These are phyloP conservation scores for Onchidella celtica DNA, from an alignment of 2,888 invertebrate species.

Conservation along the genomic window DNA sequence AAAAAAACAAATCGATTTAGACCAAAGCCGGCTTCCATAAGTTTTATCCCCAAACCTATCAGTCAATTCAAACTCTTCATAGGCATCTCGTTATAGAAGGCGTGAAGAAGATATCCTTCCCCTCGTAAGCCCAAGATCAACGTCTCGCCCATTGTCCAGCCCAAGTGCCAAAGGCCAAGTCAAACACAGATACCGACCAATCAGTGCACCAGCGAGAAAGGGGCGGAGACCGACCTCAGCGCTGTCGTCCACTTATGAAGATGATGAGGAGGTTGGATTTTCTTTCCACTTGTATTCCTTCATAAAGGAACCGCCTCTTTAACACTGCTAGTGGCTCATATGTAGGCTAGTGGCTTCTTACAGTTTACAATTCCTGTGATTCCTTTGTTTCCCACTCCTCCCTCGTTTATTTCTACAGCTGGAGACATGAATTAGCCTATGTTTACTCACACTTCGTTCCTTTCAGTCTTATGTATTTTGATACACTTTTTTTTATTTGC, in stretches of 20 bases:
- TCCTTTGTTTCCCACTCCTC: too few relatives aligned
- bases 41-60: too few relatives aligned
- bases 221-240: constrained; percentile 31
- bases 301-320: too few relatives aligned
- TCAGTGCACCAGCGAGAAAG: constrained; percentile 46
- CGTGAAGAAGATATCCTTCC: constrained; percentile 75
- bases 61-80: not conserved
- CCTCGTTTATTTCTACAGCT: too few relatives aligned
- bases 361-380: too few relatives aligned
- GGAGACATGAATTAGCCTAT: too few relatives aligned
- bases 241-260: constrained; percentile 46
- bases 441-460: not conserved
- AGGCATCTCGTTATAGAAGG: constrained; percentile 60
- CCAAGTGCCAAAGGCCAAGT: constrained; percentile 47
- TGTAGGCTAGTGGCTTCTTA: too few relatives aligned
- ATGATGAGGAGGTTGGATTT: constrained; percentile 20
- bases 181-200: constrained; percentile 49
- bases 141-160: constrained; percentile 50
- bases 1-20: too few relatives aligned
- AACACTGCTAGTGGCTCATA: too few relatives aligned
- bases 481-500: not conserved
- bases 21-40: too few relatives aligned
- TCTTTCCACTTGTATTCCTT: too few relatives aligned
- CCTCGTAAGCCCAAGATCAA: constrained; percentile 68
- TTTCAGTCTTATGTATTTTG: not conserved